Conservation (phyloP, 2,797 vertebrate genomes). For the Arrhamphus sclerolepis region DNA sequence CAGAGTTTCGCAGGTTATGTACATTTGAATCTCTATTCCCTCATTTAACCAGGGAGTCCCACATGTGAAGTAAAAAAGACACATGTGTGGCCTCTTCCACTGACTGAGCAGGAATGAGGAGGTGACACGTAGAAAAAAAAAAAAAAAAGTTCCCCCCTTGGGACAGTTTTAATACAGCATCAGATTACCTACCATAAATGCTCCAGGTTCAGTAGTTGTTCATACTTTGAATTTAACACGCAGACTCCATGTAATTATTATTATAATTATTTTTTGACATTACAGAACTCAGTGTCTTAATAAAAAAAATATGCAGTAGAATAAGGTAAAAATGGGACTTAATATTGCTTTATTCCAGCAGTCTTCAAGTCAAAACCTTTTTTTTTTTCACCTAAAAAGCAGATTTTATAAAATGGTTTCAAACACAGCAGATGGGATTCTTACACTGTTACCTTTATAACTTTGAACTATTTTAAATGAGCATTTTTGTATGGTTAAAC, state of each 20-base stretch:
- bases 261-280: too few relatives aligned
- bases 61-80: background rate
- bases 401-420: too few relatives aligned
- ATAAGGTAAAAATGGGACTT: too few relatives aligned
- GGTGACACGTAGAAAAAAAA: conserved; percentile 27
- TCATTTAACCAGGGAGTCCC: conserved; percentile 5
- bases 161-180: background rate
- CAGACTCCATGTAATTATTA: background rate
- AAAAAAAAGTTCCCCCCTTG: background rate
- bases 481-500: too few relatives aligned
- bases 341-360: too few relatives aligned
- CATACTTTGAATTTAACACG: background rate
- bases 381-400: too few relatives aligned
- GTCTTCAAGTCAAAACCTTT: too few relatives aligned
- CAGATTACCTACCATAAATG: conserved; percentile 3
- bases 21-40: conserved; percentile 10
- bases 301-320: too few relatives aligned
- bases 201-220: background rate
- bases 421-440: too few relatives aligned
- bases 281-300: too few relatives aligned
- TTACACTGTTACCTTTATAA: too few relatives aligned
- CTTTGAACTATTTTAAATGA: too few relatives aligned
- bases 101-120: conserved; percentile 31
- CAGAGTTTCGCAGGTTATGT: background rate
- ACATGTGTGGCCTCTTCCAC: conserved; percentile 26